Evolutionary conservation across 1,140 invertebrate genomes (phyloP).

Genomic region (Drosophila grimshawi): DNA sequence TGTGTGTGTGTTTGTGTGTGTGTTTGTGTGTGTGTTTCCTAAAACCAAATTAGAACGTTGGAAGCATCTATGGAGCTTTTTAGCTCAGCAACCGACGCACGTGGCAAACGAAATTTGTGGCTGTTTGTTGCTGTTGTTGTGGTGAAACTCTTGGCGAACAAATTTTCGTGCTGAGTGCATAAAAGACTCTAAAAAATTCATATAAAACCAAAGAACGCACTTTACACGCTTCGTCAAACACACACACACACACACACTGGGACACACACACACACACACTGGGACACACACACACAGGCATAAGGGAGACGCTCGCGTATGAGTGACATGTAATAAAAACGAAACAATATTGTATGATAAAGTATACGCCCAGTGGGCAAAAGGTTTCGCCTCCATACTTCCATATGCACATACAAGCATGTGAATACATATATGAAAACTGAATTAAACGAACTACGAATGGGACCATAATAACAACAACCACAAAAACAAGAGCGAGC

Average conservation of each 20-base stretch:
- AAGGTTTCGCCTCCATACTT: constrained; percentile 43
- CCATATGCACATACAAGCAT: constrained; percentile 30
- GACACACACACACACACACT: constrained; percentile 35
- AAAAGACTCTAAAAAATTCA: constrained; percentile 82
- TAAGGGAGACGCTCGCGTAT: constrained; percentile 63
- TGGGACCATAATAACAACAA: constrained; percentile 72
- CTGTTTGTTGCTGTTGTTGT: constrained; percentile 50
- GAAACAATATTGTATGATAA: constrained; percentile 82
- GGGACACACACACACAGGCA: constrained; percentile 44
- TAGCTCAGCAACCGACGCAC: constrained; percentile 41
- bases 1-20: constrained; percentile 13
- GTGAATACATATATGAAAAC: constrained; percentile 75
- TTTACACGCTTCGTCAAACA: constrained; percentile 68
- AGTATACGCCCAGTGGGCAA: constrained; percentile 81
- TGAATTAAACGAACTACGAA: constrained; percentile 83
- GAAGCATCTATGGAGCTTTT: constrained; percentile 34
- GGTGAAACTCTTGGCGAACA: constrained; percentile 74
- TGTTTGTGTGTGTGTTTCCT: constrained; percentile 16
- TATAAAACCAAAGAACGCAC: constrained; percentile 82
- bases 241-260: constrained; percentile 18
- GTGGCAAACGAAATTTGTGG: constrained; percentile 58
- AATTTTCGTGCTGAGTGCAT: constrained; percentile 81
- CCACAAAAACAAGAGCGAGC: constrained; percentile 43
- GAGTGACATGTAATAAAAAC: constrained; percentile 82
- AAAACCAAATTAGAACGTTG: constrained; percentile 71